Evolutionary conservation across 2,113 vertebrate genomes (phyloP).

Genomic region (Fulica atra): DNA sequence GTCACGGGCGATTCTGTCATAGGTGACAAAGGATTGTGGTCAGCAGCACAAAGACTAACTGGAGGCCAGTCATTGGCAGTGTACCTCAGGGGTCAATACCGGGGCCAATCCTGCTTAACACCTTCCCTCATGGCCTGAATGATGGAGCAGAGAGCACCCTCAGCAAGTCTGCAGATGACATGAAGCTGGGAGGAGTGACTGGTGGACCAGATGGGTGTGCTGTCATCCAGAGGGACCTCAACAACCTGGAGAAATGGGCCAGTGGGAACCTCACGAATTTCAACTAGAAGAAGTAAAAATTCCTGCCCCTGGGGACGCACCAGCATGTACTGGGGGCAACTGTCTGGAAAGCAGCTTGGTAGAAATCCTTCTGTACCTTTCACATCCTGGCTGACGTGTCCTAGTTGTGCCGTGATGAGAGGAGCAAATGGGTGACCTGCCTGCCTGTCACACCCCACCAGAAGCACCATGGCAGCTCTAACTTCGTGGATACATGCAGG

Average conservation of each 20-base stretch:
- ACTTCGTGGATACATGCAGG: not conserved
- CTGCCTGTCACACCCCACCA: not conserved
- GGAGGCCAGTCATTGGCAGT: not conserved
- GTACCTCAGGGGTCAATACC: not conserved
- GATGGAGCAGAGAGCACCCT: not conserved
- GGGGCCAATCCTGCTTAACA: not conserved
- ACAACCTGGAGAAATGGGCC: not conserved
- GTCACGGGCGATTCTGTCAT: not conserved
- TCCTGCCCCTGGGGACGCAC: not conserved
- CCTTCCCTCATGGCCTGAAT: not conserved
- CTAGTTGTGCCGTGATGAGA: not conserved
- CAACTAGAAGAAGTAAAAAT: not conserved
- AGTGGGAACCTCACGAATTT: not conserved
- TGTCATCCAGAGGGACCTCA: not conserved
- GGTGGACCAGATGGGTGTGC: not conserved
- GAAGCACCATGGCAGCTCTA: not conserved
- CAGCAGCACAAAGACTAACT: not conserved
- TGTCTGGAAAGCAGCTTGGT: not conserved
- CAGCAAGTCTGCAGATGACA: not conserved
- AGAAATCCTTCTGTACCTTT: not conserved
- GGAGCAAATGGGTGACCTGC: not conserved
- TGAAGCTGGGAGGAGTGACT: not conserved
- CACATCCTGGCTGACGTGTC: accelerated
- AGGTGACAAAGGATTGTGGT: not conserved
- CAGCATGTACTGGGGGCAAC: not conserved